Base-by-base conservation (phyloP, 2,113 vertebrate species). In the Onychorhynchus coronatus region DNA sequence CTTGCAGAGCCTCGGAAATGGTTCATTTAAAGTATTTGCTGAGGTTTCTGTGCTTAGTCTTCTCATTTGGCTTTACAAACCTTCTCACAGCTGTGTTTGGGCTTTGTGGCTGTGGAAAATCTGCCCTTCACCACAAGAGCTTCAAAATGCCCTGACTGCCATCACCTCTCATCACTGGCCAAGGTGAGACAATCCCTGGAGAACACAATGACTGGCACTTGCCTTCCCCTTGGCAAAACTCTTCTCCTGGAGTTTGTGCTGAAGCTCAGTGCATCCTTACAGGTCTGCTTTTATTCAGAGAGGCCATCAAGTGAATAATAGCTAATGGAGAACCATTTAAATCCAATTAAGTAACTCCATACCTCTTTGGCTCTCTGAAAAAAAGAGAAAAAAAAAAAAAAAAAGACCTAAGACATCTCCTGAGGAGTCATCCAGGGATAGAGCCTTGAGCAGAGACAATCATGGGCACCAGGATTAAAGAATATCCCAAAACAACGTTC, bases 381-480 rank as follows among this genome's bases (percentile, higher is more conserved):
- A 2, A 6, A 6, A n/a, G n/a, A n/a, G 28, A 33, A 33, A n/a
- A 2, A 6, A 33, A 33, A n/a, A 2, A 6, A 14, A 55, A 33
- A 71, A 67, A 47, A 23, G 6, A 37, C 49, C 30, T 46, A 25
- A 79, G 71, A 4, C 28, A 20, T 25, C 13, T 74, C 0, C 1
- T 3, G 55, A 75, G 39, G 17, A 30, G 24, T 53, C 23, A 6
- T 9, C 8, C 74, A 68, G 46, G 33, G 28, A 14, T 21, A 35
- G 24, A 6, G 6, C 19, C 33, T 17, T 56, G 27, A 49, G 42
- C 76, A 86, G 68, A 18, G 37, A 5, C 42, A 24, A 23, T 2
- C 7, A 0, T 0, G 8, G 11, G 11, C 9, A 1, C 3, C 55
- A 8, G 41, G 30, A 46, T 27, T 49, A 23, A 3, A 41, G 28